Conservation (phyloP, 2,113 vertebrate species). For the Peucedramus taeniatus region DNA sequence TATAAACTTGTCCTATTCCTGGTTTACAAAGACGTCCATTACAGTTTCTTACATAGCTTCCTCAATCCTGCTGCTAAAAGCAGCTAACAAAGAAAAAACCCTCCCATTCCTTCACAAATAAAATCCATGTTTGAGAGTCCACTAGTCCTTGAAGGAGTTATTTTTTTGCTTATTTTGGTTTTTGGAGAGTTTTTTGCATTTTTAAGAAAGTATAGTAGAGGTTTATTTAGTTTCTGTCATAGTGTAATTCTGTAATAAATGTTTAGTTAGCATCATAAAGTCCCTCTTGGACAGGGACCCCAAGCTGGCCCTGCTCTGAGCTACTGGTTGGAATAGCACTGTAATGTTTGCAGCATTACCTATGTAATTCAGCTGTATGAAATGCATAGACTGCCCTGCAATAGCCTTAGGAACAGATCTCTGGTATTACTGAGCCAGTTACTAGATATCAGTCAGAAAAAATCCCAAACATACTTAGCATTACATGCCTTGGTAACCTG, state of each 20-base stretch:
- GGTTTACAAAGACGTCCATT: background rate
- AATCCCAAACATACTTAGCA: background rate
- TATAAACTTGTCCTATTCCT: background rate
- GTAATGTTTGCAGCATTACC: background rate
- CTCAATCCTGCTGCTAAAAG: background rate
- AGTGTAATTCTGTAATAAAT: too few species aligned
- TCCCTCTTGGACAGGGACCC: background rate
- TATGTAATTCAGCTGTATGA: background rate
- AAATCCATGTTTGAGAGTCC: background rate
- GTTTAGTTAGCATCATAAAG: background rate
- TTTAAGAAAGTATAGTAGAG: background rate
- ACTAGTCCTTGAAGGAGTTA: background rate
- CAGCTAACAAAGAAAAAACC: background rate
- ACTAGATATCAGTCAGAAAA: background rate
- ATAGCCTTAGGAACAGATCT: background rate
- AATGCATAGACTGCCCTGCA: background rate
- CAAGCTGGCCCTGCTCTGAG: background rate
- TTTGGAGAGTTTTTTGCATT: background rate
- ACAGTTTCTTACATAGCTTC: background rate
- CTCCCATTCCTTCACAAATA: background rate
- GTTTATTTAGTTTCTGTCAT: background rate
- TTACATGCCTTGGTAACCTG: background rate
- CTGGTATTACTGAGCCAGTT: background rate
- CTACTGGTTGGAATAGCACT: rapidly evolving
- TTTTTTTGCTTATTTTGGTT: background rate